phyloP scores from a whole-genome alignment of 2,888 invertebrate species.

The Papilio elwesi region DNA sequence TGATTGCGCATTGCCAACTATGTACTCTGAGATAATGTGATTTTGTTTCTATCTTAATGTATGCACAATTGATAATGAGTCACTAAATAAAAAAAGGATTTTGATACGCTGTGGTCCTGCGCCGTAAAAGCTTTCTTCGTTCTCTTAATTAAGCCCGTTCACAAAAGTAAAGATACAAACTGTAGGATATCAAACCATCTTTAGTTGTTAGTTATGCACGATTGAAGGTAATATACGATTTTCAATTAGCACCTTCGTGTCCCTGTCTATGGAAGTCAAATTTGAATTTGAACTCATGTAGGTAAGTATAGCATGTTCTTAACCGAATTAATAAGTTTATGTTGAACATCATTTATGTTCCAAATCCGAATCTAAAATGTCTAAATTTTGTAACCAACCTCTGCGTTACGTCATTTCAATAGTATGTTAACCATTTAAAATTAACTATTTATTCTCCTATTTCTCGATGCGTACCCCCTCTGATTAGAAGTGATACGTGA shows the following conservation, averaged over 20 bases:
- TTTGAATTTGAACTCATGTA: not conserved
- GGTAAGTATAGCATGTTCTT: not conserved
- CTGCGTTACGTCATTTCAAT: no score
- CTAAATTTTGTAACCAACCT: not conserved
- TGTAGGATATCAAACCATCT: not conserved
- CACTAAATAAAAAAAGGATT: no score
- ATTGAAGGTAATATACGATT: not conserved
- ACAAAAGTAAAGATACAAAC: not conserved
- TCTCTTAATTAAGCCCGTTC: not conserved
- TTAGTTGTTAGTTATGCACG: not conserved
- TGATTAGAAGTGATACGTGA: slow-evolving; percentile 21
- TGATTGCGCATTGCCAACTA: no score
- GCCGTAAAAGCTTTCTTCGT: not conserved
- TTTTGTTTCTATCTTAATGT: no score
- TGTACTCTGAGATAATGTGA: no score
- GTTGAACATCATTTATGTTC: not conserved
- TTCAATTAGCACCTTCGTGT: not conserved
- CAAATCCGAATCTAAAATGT: not conserved
- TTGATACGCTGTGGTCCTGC: no score
- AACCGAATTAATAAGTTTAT: not conserved
- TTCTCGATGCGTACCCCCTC: not conserved
- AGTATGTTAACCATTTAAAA: no score
- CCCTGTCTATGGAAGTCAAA: not conserved
- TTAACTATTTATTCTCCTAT: no score
- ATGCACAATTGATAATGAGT: no score